Conservation (phyloP, 1,140 invertebrate genomes). For the Goniozus legneri region DNA sequence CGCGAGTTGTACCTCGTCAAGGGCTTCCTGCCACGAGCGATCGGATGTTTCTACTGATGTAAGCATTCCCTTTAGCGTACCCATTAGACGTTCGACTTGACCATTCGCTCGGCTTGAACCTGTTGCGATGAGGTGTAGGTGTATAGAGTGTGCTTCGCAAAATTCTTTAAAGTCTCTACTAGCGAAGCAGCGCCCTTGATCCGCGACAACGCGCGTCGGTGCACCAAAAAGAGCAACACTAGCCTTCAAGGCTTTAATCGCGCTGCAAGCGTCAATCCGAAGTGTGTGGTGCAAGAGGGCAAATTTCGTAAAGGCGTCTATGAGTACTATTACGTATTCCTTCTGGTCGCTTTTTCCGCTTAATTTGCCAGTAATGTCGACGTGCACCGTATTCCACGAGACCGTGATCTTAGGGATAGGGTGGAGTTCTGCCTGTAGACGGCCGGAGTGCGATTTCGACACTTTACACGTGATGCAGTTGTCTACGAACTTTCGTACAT, state of each 20-base stretch:
- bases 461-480: conserved; percentile 24
- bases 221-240: conserved; percentile 25
- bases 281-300: background rate
- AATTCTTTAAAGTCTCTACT: conserved; percentile 29
- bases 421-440: conserved; percentile 23
- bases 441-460: conserved; percentile 21
- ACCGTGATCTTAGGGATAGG: conserved; percentile 27
- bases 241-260: conserved; percentile 1
- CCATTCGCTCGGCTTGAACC: conserved; percentile 13
- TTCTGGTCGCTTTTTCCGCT: conserved; percentile 13
- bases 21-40: conserved; percentile 14
- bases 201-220: conserved; percentile 28
- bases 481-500: conserved; percentile 24
- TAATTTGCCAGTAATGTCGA: conserved; percentile 25
- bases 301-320: conserved; percentile 33
- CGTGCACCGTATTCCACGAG: conserved; percentile 33
- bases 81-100: conserved; percentile 32
- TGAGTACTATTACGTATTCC: conserved; percentile 28
- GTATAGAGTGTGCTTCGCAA: conserved; percentile 19
- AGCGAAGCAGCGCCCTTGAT: conserved; percentile 34
- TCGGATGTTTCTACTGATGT: conserved; percentile 23
- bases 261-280: background rate
- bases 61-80: conserved; percentile 27
- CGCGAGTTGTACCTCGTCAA: conserved; percentile 14
- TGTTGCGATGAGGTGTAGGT: conserved; percentile 12